A percentile compares a stretch with the other conserved stretches of the same genome.
These are phyloP conservation scores for Lepilemur ruficaudatus DNA, from an alignment of 2,797 vertebrate genomes.

Conservation along the genomic window DNA sequence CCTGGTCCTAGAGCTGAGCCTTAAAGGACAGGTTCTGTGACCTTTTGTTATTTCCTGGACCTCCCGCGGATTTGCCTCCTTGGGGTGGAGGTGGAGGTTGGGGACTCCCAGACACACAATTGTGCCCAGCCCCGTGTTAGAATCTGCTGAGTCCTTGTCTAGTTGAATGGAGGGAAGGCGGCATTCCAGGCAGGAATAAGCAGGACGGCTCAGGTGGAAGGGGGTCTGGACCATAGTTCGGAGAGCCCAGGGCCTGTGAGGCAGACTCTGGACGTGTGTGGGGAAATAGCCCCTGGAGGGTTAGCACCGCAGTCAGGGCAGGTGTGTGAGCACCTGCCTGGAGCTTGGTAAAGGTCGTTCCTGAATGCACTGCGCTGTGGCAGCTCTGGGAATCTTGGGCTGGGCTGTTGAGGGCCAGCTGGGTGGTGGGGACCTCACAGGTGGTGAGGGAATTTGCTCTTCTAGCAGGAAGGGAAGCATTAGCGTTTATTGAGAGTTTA, in stretches of 20 bases:
- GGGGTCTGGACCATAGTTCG: background rate
- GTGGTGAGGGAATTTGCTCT: background rate
- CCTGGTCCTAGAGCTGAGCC: background rate
- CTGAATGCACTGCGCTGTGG: background rate
- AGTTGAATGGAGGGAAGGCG: background rate
- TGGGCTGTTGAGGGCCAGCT: too few relatives aligned
- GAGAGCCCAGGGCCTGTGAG: background rate
- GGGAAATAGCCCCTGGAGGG: background rate
- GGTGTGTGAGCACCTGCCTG: background rate
- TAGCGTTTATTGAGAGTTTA: background rate
- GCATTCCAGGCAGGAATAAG: background rate
- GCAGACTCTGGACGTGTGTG: accelerated
- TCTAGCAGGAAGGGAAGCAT: background rate
- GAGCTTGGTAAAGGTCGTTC: background rate
- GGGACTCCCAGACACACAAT: background rate
- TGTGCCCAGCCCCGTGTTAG: background rate
- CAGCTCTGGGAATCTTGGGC: background rate
- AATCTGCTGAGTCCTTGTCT: background rate
- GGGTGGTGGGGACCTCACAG: background rate
- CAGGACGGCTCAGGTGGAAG: background rate
- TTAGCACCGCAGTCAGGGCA: accelerated
- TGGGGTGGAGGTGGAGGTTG: accelerated
- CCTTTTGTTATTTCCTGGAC: background rate
- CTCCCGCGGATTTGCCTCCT: background rate
- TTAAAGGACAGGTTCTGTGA: background rate